Conservation (phyloP, 2,888 invertebrate genomes). For the Pogonocherus hispidulus region DNA sequence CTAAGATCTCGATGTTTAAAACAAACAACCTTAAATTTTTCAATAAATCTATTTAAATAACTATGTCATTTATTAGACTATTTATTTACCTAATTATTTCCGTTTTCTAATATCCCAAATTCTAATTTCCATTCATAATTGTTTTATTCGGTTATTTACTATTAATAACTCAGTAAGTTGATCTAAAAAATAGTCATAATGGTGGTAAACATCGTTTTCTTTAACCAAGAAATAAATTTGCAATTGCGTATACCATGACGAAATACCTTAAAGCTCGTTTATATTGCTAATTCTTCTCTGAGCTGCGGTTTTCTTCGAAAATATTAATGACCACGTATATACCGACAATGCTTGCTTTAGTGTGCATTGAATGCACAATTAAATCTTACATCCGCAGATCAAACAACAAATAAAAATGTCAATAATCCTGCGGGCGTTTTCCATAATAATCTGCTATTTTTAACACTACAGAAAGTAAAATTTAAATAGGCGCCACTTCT, state of each 20-base stretch:
- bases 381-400: constrained; percentile 41
- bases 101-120: too few relatives aligned
- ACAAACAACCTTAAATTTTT: too few relatives aligned
- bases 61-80: too few relatives aligned
- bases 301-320: constrained; percentile 36
- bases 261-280: constrained; percentile 13
- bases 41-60: too few relatives aligned
- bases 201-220: background rate
- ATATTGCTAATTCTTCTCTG: constrained; percentile 29
- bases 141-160: too few relatives aligned
- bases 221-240: background rate
- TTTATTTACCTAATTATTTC: too few relatives aligned
- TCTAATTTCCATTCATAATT: too few relatives aligned
- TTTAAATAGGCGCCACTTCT: constrained; percentile 5
- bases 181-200: constrained; percentile 2
- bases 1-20: too few relatives aligned
- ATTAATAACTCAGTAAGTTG: too few relatives aligned
- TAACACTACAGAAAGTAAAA: constrained; percentile 8
- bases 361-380: constrained; percentile 38
- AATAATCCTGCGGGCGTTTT: constrained; percentile 16
- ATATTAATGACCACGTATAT: constrained; percentile 34
- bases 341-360: constrained; percentile 29
- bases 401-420: constrained; percentile 36
- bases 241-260: background rate
- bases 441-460: constrained; percentile 1